phyloP scores from a whole-genome alignment of 2,888 invertebrate genomes.

The Smittia aterrima region DNA sequence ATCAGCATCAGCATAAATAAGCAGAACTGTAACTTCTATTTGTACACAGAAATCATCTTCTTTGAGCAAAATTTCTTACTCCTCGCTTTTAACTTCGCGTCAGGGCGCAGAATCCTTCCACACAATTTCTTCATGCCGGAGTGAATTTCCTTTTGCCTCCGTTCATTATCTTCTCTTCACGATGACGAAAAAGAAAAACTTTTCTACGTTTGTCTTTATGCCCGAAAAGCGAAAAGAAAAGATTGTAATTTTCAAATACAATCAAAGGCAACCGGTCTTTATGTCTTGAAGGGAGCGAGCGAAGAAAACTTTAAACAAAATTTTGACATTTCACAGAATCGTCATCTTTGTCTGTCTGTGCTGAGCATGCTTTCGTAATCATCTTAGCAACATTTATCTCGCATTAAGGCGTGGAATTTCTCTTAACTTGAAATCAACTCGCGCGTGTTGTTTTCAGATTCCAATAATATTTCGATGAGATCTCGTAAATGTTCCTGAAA shows the following conservation, averaged over 20 bases:
- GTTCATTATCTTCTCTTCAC: constrained; percentile 3
- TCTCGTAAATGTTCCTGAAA: no score
- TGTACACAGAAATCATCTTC: constrained; percentile 24
- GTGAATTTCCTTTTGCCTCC: constrained; percentile 18
- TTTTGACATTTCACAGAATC: no score
- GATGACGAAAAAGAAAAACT: neutral
- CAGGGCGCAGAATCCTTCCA: constrained; percentile 40
- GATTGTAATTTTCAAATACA: neutral
- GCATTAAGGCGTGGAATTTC: no score
- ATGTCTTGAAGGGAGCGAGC: no score
- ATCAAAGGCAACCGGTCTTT: no score
- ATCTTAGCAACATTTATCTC: no score
- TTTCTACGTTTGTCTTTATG: constrained; percentile 17
- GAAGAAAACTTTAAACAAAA: no score
- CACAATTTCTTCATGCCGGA: constrained; percentile 28
- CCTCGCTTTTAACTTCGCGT: neutral
- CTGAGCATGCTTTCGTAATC: no score
- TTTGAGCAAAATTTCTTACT: neutral
- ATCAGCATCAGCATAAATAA: neutral
- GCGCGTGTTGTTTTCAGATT: no score
- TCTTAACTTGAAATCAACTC: no score
- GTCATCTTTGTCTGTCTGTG: no score
- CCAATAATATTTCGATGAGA: no score
- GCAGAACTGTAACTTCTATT: constrained; percentile 12
- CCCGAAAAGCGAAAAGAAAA: neutral